Percentiles rank a stretch among this genome's conserved stretches.
phyloP scores from a whole-genome alignment of 2,888 invertebrate species.

The Molorchus minor region DNA sequence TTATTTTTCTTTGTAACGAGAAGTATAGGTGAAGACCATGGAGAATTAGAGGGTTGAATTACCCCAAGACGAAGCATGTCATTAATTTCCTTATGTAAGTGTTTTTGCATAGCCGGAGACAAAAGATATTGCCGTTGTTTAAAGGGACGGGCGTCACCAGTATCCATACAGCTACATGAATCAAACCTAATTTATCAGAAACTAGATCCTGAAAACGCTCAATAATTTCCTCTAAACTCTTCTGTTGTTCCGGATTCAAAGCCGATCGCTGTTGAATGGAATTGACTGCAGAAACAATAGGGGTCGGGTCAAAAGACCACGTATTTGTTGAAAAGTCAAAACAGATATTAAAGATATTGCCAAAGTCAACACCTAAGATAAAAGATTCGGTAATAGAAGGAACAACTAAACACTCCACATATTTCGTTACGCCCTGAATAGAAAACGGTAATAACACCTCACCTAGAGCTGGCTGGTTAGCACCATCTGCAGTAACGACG shows the following conservation, averaged over 20 bases:
- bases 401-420: neutral
- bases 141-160: slow-evolving; percentile 19
- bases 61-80: slow-evolving; percentile 29
- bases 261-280: neutral
- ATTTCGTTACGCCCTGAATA: neutral
- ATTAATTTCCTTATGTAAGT: slow-evolving; percentile 20
- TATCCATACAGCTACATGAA: neutral
- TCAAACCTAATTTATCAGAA: neutral
- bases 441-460: slow-evolving; percentile 1
- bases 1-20: slow-evolving; percentile 47
- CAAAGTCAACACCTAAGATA: slow-evolving; percentile 4
- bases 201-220: slow-evolving; percentile 1
- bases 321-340: neutral
- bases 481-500: neutral
- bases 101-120: slow-evolving; percentile 21
- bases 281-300: neutral
- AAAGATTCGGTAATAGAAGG: neutral
- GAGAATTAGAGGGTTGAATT: slow-evolving; percentile 43
- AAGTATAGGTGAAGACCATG: slow-evolving; percentile 45
- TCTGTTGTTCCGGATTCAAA: neutral
- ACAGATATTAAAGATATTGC: neutral
- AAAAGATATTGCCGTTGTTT: slow-evolving; percentile 27
- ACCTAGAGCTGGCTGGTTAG: neutral
- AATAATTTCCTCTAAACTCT: neutral
- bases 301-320: neutral